Conservation (phyloP, 2,797 vertebrate species). For the Falco naumanni region DNA sequence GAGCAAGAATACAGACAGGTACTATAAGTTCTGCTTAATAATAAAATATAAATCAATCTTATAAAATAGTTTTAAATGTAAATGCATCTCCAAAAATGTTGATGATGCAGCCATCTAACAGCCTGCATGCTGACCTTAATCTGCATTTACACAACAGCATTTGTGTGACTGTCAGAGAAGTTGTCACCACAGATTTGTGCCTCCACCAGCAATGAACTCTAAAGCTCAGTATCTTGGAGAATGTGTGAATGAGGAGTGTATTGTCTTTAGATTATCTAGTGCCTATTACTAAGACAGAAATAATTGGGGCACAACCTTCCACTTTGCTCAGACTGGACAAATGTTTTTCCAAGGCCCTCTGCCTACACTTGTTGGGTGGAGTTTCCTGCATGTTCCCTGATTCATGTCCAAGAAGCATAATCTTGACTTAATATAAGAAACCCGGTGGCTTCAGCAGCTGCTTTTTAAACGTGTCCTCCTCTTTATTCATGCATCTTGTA, state of each 20-base stretch:
- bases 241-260: not conserved
- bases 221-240: not conserved
- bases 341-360: not conserved
- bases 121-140: not conserved
- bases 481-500: not conserved
- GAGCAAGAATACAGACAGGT: slow-evolving; percentile 51
- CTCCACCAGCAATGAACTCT: not conserved
- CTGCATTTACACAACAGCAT: not conserved
- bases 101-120: not conserved
- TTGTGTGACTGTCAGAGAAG: not conserved
- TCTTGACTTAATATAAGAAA: not conserved
- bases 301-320: not conserved
- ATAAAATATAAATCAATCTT: not conserved
- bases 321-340: not conserved
- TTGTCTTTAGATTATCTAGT: not conserved
- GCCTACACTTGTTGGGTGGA: not conserved
- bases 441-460: not conserved
- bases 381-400: not conserved
- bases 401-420: not conserved
- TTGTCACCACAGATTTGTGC: not conserved
- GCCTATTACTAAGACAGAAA: not conserved
- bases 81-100: not conserved
- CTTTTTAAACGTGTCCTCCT: not conserved
- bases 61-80: not conserved
- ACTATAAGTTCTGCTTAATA: not conserved